Evolutionary conservation across 2,113 vertebrate genomes (phyloP), one percentile per base, ranked within the genome.

Genomic region (Callorhinus ursinus): DNA sequence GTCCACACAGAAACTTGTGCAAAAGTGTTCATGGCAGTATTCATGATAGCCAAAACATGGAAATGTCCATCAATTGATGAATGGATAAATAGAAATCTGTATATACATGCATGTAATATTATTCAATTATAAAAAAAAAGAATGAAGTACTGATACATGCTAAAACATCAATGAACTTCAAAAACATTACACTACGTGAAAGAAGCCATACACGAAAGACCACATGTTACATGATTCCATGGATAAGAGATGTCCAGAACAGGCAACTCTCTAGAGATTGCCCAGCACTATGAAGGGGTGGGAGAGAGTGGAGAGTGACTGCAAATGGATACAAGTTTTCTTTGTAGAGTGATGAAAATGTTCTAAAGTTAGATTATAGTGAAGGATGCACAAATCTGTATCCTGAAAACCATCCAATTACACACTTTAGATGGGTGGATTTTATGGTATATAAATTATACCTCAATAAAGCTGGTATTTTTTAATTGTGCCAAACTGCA

Each of bases 151-250:
- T 24, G 3, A 57, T 36, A 82, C 11, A 79, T 63, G 53, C 31
- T 90, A 87, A 79, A 90, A 61, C 22, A 88, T 28, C 13, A 16
- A 53, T 36, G 24, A 94, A 81, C 39, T 24, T 74, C 14, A 2
- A 67, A 94, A 95, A 88, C 26, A 80, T 71, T 28, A 84, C 15
- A 53, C 7, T 59, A 88, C 93, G 55, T 85, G 26, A 94, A 94
- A 92, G 21, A 93, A 79, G 39, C 33, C 39, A 69, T 33, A 80
- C 51, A 76, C 42, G 57, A 63, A 88, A 94, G 57, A 39, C 33
- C 19, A 8, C 51, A 81, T 51, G 36, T 7, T 46, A 2, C 31
- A 46, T 49, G 22, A 93, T 57, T 74, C 79, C 28, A 92, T 4
- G 36, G 53, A 89, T 16, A 81, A 24, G 12, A 89, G 71, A 81